Percentiles rank a stretch among this genome's conserved stretches.
Conservation (phyloP, 2,113 vertebrate species). For the Empidonax traillii region DNA sequence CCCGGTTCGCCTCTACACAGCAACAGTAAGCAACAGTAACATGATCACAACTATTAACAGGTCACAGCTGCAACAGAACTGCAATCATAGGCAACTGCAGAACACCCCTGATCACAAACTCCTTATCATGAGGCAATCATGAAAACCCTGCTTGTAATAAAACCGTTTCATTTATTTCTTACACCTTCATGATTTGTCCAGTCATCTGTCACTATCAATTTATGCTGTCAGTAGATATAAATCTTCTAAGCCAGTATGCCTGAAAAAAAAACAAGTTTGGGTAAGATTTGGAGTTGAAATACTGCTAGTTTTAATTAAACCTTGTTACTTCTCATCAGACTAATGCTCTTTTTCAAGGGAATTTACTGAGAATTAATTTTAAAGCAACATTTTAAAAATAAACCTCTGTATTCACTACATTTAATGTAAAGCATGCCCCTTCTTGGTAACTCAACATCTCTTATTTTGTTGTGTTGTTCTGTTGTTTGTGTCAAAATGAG, state of each 20-base stretch:
- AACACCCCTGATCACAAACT: too few species aligned
- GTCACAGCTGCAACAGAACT: too few species aligned
- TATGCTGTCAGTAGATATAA: not conserved
- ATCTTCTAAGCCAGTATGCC: not conserved
- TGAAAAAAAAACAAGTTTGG: not conserved
- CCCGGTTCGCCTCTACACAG: too few species aligned
- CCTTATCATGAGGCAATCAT: too few species aligned
- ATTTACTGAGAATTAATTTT: not conserved
- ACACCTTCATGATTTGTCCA: fast-evolving
- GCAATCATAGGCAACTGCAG: too few species aligned
- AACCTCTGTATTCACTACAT: not conserved
- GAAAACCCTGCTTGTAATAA: too few species aligned
- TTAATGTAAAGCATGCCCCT: not conserved
- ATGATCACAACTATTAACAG: too few species aligned
- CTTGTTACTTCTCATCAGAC: not conserved
- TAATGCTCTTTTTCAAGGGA: not conserved
- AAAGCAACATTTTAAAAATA: not conserved
- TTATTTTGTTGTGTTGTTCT: not conserved
- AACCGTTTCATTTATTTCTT: too few species aligned
- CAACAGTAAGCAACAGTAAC: too few species aligned
- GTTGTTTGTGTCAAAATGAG: not conserved
- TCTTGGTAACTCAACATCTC: not conserved
- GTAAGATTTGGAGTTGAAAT: not conserved
- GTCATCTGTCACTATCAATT: fast-evolving
- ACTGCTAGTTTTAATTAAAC: not conserved